Evolutionary conservation across 2,888 invertebrate genomes (phyloP).

Genomic region (Aspidiotus destructor): DNA sequence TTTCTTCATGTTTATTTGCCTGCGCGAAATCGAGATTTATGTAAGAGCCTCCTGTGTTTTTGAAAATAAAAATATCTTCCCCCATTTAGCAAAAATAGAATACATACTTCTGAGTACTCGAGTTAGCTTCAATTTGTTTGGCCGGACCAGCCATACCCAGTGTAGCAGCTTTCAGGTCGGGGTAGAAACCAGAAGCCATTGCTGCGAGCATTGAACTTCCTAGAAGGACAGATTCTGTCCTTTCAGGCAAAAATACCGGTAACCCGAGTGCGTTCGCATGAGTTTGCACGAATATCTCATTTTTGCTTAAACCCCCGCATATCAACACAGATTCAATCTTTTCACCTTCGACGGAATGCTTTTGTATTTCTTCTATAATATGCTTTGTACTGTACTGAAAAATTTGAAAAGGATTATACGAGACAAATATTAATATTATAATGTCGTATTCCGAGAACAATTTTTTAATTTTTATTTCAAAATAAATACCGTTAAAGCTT

Average conservation of each 20-base stretch:
- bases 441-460: too few species aligned
- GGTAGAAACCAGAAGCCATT: conserved; percentile 62
- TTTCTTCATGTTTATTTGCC: too few species aligned
- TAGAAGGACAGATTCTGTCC: conserved; percentile 74
- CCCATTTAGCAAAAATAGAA: too few species aligned
- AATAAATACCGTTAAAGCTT: conserved; percentile 70
- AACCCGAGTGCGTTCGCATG: conserved; percentile 77
- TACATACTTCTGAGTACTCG: neutral
- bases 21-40: too few species aligned
- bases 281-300: conserved; percentile 70
- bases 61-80: too few species aligned
- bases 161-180: conserved; percentile 52
- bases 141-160: conserved; percentile 68
- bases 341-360: conserved; percentile 51
- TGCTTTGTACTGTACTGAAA: conserved; percentile 84
- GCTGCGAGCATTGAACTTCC: conserved; percentile 84
- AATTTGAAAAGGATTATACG: conserved; percentile 2
- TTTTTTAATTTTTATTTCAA: too few species aligned
- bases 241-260: conserved; percentile 68
- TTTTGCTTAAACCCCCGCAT: conserved; percentile 85
- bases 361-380: conserved; percentile 64
- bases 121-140: conserved; percentile 42
- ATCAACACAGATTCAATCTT: conserved; percentile 62
- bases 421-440: too few species aligned
- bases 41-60: too few species aligned